Evolutionary conservation across 2,888 invertebrate genomes (phyloP), one percentile per base, ranked within the genome.

Genomic region (Melanotus villosus): DNA sequence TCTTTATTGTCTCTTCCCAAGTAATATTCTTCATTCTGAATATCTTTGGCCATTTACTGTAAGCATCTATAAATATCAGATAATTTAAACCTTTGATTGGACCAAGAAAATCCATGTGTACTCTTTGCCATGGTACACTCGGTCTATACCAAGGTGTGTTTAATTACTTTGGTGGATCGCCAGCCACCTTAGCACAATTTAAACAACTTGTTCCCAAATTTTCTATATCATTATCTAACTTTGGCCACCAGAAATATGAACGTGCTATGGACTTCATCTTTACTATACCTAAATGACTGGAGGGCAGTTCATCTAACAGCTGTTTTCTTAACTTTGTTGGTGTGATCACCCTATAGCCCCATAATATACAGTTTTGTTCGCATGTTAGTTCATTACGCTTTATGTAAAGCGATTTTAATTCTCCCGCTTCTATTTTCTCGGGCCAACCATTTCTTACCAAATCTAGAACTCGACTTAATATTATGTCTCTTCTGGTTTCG

Each of bases 21-120:
- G 62, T 73, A 1, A 71, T 74, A 6, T 58, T 65, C 14, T 50
- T 74, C 9, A 72, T 77, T 6, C 60, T 54, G 34, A 70, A 58
- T 1, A 75, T 71, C 59, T 77, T 76, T 0, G 73, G 38, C 76
- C 75, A 78, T 68, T 73, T 76, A n/a, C 47, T 68, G 54, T 68
- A 73, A 1, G 77, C 69, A 32, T 72, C 81, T 5, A 71, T 58
- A 16, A 72, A 16, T 7, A 74, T 66, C 6, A 77, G 56, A 23
- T 73, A 65, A 38, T 57, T 58, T 34, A 32, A 68, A 9, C 64
- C 70, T 4, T 54, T 41, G 23, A 77, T 41, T 38, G 79, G 79
- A 70, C 79, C 78, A 57, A 78, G 77, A 67, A 78, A 80, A 73
- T 80, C 78, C 19, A 82, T 74, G 59, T 80, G 81, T 1, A n/a